Evolutionary conservation across 1,140 invertebrate species (phyloP).

Genomic region (Plodia interpunctella): DNA sequence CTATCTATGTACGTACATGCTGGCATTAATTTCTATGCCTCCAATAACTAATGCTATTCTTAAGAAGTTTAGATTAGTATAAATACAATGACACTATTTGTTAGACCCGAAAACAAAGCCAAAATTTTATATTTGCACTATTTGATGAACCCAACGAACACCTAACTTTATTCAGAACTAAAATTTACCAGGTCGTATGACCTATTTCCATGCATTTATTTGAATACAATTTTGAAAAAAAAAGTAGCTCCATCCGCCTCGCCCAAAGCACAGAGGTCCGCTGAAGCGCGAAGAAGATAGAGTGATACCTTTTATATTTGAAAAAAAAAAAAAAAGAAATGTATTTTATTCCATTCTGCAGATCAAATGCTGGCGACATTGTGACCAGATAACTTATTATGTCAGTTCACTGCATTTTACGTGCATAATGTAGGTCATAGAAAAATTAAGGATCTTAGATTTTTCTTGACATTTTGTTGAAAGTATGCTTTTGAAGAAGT

Average conservation of each 20-base stretch:
- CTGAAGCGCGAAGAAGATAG: slow-evolving; percentile 13
- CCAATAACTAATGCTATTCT: too few relatives aligned
- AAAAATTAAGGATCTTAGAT: too few relatives aligned
- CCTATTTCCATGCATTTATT: not conserved
- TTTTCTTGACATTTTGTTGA: too few relatives aligned
- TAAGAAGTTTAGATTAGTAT: too few relatives aligned
- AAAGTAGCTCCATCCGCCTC: not conserved
- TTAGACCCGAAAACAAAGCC: too few relatives aligned
- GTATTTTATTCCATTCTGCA: not conserved
- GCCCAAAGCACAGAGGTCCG: slow-evolving; percentile 1
- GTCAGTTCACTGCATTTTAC: not conserved
- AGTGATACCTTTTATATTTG: slow-evolving; percentile 11
- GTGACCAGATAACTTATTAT: not conserved
- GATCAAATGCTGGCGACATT: not conserved
- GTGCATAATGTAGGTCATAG: too few relatives aligned
- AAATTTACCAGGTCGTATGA: not conserved
- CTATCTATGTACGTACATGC: too few relatives aligned
- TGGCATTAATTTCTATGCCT: too few relatives aligned
- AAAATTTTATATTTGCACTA: too few relatives aligned
- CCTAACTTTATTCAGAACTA: not conserved
- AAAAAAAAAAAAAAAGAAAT: not conserved
- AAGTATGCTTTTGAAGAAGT: too few relatives aligned
- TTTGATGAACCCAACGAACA: too few relatives aligned
- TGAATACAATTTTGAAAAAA: not conserved
- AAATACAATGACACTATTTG: too few relatives aligned